These are phyloP conservation scores for Globicephala melas DNA, from an alignment of 2,113 vertebrate species.

Conservation along the genomic window DNA sequence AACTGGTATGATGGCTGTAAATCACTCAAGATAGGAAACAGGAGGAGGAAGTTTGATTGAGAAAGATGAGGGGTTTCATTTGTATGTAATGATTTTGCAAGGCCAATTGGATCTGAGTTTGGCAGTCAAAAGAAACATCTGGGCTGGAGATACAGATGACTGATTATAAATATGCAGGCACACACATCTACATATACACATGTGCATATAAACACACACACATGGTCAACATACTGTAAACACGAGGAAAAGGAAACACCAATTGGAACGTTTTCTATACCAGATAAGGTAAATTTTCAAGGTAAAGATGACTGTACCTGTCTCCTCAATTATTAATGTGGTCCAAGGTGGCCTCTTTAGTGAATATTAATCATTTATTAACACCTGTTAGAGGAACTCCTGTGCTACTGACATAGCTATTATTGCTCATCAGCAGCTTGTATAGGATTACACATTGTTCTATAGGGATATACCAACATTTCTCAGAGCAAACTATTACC, in stretches of 20 bases:
- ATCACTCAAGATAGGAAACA: neutral
- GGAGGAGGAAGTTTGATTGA: neutral
- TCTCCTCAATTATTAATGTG: neutral
- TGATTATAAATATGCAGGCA: neutral
- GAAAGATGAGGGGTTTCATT: neutral
- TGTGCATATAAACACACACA: neutral
- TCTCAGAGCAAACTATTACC: neutral
- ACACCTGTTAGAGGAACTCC: neutral
- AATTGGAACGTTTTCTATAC: neutral
- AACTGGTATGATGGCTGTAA: neutral
- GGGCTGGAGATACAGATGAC: neutral
- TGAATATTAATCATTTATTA: constrained; percentile 17
- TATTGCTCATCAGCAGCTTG: constrained; percentile 13
- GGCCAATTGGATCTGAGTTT: neutral
- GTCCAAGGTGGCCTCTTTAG: neutral
- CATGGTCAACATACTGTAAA: neutral
- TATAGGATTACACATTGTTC: neutral
- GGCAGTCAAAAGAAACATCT: neutral
- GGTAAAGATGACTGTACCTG: neutral
- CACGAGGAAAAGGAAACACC: neutral
- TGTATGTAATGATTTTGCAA: neutral
- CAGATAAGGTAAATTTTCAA: constrained; percentile 30
- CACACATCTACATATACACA: neutral
- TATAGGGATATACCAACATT: neutral
- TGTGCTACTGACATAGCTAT: neutral